These are phyloP conservation scores for Meles meles DNA, from an alignment of 2,113 vertebrate species.

Conservation along the genomic window DNA sequence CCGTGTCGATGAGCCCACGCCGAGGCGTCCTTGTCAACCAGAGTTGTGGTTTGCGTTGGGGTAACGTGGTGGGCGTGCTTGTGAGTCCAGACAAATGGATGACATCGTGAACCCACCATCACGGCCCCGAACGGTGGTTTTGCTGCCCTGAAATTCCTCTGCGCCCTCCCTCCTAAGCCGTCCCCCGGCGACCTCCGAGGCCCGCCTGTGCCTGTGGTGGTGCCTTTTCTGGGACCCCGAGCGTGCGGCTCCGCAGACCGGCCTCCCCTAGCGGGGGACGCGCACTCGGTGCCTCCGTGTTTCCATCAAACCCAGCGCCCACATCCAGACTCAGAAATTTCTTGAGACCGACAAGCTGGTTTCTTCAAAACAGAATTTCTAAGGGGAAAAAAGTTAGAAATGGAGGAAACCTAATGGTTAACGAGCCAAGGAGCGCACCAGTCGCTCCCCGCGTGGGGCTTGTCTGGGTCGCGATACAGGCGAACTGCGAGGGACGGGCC, in stretches of 20 bases:
- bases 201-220: too few relatives aligned
- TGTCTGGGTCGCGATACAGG: not conserved
- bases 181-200: not conserved
- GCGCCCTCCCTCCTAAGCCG: rapidly evolving
- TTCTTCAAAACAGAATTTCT: not conserved
- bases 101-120: not conserved
- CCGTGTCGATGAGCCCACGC: not conserved
- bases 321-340: not conserved
- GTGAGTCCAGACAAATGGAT: not conserved
- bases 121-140: not conserved
- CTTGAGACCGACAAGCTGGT: not conserved
- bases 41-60: too few relatives aligned
- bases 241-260: not conserved
- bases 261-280: not conserved
- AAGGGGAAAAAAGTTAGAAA: not conserved
- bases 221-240: not conserved
- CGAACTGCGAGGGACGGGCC: too few relatives aligned
- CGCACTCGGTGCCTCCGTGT: rapidly evolving
- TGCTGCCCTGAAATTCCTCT: too few relatives aligned
- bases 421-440: not conserved
- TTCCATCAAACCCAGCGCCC: not conserved
- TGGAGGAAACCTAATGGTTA: not conserved
- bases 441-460: rapidly evolving
- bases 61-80: rapidly evolving
- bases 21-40: not conserved